These are phyloP conservation scores for Nycteola revayana DNA, from an alignment of 2,888 invertebrate genomes.

Conservation along the genomic window DNA sequence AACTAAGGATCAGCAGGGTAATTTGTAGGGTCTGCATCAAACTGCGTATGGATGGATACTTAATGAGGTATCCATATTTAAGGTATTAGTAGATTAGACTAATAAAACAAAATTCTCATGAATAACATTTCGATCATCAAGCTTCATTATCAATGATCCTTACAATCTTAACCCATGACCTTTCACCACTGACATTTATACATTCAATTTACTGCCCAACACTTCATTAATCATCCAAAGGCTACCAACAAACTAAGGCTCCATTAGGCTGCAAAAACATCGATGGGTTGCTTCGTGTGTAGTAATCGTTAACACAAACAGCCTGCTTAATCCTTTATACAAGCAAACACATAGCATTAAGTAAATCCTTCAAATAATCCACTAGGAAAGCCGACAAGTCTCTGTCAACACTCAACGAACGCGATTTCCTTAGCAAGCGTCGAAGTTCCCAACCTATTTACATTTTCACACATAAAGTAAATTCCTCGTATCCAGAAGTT, in stretches of 20 bases:
- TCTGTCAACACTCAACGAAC: slow-evolving; percentile 70
- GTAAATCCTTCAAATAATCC: slow-evolving; percentile 76
- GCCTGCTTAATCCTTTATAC: slow-evolving; percentile 59
- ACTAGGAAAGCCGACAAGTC: slow-evolving; percentile 69
- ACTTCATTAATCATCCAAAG: slow-evolving; percentile 46
- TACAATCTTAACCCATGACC: slow-evolving; percentile 36
- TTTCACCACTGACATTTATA: slow-evolving; percentile 42
- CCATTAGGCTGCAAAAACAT: slow-evolving; percentile 56
- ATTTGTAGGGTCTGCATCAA: too few relatives aligned
- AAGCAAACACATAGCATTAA: slow-evolving; percentile 71
- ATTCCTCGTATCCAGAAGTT: slow-evolving; percentile 68
- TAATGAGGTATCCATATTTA: too few relatives aligned
- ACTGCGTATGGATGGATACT: too few relatives aligned
- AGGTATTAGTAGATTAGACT: too few relatives aligned
- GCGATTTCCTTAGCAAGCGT: slow-evolving; percentile 67
- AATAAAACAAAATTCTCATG: slow-evolving; percentile 19
- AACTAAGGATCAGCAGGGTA: too few relatives aligned
- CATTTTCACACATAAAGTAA: slow-evolving; percentile 78
- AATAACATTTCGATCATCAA: slow-evolving; percentile 30
- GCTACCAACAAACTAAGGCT: slow-evolving; percentile 34
- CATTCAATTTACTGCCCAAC: slow-evolving; percentile 41
- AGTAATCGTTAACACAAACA: slow-evolving; percentile 60
- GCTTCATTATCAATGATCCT: slow-evolving; percentile 32
- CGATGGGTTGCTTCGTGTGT: slow-evolving; percentile 44
- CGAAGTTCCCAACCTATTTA: slow-evolving; percentile 72